Evolutionary conservation across 2,888 invertebrate genomes (phyloP).

Genomic region (Serrognathus titanus): DNA sequence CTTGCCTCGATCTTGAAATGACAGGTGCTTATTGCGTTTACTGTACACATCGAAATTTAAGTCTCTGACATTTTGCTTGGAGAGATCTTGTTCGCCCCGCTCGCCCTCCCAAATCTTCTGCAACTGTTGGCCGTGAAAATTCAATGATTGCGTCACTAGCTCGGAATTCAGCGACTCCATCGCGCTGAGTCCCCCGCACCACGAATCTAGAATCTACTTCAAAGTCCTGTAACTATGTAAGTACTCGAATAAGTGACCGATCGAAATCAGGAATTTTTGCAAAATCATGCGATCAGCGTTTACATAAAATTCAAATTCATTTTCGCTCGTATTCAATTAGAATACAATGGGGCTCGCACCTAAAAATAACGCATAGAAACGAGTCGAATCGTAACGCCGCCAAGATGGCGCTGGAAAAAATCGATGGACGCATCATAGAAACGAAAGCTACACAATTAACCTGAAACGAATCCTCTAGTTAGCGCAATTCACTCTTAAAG

Average conservation of each 20-base stretch:
- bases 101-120: constrained; percentile 87
- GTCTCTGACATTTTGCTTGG: constrained; percentile 58
- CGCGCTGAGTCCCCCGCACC: constrained; percentile 7
- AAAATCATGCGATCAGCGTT: not conserved
- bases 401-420: constrained; percentile 8
- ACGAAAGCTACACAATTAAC: not conserved
- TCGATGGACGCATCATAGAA: constrained; percentile 2
- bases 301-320: not conserved
- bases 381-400: not conserved
- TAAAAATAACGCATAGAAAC: constrained; percentile 13
- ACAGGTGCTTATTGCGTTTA: constrained; percentile 74
- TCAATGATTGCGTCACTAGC: constrained; percentile 67
- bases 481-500: not conserved
- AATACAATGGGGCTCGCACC: constrained; percentile 1
- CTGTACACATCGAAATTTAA: constrained; percentile 73
- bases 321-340: not conserved
- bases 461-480: constrained; percentile 1
- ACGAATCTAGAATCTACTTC: constrained; percentile 6
- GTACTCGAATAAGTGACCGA: constrained; percentile 4
- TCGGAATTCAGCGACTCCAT: constrained; percentile 56
- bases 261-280: not conserved
- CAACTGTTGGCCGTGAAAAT: constrained; percentile 83
- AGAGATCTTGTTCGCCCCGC: constrained; percentile 71
- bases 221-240: constrained; percentile 16
- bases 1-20: constrained; percentile 81